Conservation (phyloP, 2,113 vertebrate genomes). For the Tachycineta bicolor region DNA sequence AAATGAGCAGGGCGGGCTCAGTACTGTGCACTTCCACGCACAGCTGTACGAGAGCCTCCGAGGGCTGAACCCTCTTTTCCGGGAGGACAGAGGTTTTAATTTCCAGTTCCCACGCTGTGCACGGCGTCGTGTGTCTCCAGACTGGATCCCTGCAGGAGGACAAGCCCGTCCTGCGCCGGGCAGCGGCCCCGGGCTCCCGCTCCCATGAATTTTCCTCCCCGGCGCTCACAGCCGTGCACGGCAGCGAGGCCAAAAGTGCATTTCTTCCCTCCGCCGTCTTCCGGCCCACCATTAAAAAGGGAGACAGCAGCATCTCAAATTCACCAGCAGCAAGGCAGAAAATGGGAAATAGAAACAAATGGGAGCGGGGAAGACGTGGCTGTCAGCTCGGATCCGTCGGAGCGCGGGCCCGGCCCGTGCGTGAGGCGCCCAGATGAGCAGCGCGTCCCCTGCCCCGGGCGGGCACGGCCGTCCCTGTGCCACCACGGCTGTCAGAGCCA, state of each 20-base stretch:
- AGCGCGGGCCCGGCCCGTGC: accelerated
- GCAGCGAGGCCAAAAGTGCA: not conserved
- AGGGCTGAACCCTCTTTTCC: not conserved
- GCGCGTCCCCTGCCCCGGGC: not conserved
- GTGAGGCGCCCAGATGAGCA: accelerated
- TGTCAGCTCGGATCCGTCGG: not conserved
- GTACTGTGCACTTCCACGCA: accelerated
- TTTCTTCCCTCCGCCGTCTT: not conserved
- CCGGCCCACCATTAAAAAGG: not conserved
- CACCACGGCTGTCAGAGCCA: accelerated
- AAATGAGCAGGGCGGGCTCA: not conserved
- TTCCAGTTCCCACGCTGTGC: accelerated
- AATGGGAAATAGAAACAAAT: not conserved
- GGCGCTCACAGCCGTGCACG: accelerated
- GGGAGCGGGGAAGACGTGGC: not conserved
- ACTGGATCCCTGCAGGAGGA: not conserved
- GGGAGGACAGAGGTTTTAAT: not conserved
- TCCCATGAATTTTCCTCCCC: not conserved
- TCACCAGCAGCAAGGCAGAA: not conserved
- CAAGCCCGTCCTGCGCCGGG: not conserved
- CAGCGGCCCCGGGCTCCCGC: not conserved
- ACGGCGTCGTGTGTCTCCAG: accelerated
- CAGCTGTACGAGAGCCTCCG: accelerated
- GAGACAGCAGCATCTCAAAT: not conserved
- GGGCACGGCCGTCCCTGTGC: accelerated